Conservation (phyloP, 2,888 invertebrate species). For the Drosophila demipolita region DNA sequence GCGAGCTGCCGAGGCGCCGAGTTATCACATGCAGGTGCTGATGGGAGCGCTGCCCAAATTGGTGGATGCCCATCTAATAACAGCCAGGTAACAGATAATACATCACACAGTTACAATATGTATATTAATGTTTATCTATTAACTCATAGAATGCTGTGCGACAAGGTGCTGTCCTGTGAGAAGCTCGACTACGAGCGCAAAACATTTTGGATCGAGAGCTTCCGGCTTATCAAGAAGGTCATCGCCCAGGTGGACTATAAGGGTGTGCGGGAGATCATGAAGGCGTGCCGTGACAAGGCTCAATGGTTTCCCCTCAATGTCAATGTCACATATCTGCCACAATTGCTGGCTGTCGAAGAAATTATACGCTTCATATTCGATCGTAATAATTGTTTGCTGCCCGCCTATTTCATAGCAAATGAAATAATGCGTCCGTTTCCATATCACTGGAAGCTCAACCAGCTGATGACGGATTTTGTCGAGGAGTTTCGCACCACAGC, state of each 20-base stretch:
- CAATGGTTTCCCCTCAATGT: slow-evolving; percentile 91
- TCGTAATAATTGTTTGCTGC: slow-evolving; percentile 95
- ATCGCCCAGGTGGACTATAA: slow-evolving; percentile 98
- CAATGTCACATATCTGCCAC: slow-evolving; percentile 92
- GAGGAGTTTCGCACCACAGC: slow-evolving; percentile 97
- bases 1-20: slow-evolving; percentile 90
- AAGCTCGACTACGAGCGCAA: slow-evolving; percentile 92
- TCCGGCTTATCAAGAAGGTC: slow-evolving; percentile 92
- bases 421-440: slow-evolving; percentile 92
- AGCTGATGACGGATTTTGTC: slow-evolving; percentile 93
- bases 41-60: slow-evolving; percentile 91
- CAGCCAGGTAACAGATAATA: slow-evolving; percentile 89
- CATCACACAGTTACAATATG: no score
- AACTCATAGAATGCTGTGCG: slow-evolving; percentile 91
- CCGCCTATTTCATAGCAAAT: slow-evolving; percentile 97
- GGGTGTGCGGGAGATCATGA: slow-evolving; percentile 96
- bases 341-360: slow-evolving; percentile 92
- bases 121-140: neutral
- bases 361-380: slow-evolving; percentile 96
- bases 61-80: slow-evolving; percentile 90
- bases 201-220: slow-evolving; percentile 96
- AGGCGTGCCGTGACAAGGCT: slow-evolving; percentile 95
- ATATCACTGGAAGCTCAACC: slow-evolving; percentile 96
- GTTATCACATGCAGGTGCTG: slow-evolving; percentile 91
- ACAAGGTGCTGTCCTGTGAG: slow-evolving; percentile 93